Evolutionary conservation across 2,113 vertebrate species (phyloP).

Genomic region (Uropsilus gracilis): DNA sequence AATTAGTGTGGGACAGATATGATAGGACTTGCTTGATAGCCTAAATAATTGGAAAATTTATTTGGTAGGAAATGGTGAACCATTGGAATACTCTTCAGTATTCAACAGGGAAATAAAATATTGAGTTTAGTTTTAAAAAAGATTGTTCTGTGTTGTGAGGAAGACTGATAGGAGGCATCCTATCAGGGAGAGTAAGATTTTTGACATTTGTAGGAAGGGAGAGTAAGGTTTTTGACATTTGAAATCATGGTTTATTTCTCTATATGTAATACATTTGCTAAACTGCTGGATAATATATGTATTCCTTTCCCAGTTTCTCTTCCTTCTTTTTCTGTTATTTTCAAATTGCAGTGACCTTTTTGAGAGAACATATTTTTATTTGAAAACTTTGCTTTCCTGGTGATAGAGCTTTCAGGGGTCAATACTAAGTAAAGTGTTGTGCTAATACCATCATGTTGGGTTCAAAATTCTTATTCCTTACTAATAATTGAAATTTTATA

Average conservation of each 20-base stretch:
- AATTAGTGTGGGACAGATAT: neutral
- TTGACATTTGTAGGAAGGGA: neutral
- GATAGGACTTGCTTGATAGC: neutral
- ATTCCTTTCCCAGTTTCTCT: neutral
- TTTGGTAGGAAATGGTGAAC: neutral
- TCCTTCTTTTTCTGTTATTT: neutral
- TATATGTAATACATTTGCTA: neutral
- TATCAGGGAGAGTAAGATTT: neutral
- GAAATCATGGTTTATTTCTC: neutral
- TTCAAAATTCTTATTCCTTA: slow-evolving; percentile 14
- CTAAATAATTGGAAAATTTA: neutral
- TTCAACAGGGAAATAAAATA: neutral
- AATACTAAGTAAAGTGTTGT: neutral
- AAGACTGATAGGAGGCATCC: neutral
- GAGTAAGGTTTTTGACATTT: neutral
- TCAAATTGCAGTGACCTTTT: neutral
- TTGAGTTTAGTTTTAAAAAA: neutral
- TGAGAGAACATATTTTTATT: neutral
- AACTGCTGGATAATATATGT: neutral
- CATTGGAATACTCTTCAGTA: neutral
- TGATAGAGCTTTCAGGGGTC: neutral
- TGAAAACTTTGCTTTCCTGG: neutral
- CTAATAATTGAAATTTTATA: neutral
- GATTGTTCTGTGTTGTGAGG: neutral
- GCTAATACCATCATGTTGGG: neutral